Conservation (phyloP, 2,797 vertebrate species). For the Xyrichtys novacula region DNA sequence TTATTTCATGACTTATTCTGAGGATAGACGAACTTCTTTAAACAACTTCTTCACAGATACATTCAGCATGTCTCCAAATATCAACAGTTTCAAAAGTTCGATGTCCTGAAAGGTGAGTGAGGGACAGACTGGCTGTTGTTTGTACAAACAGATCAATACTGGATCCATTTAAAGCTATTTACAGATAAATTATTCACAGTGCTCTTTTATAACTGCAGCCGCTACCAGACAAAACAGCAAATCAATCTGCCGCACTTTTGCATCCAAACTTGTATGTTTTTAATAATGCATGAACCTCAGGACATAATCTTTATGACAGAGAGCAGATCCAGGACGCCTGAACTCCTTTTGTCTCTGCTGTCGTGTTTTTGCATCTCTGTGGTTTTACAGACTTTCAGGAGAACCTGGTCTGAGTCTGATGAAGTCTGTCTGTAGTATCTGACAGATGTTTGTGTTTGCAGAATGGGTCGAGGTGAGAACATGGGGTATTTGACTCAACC, state of each 20-base stretch:
- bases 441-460: conserved; percentile 52
- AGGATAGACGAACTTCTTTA: fast-evolving
- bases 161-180: conserved; percentile 85
- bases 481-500: conserved; percentile 57
- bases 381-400: not conserved
- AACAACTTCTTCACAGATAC: not conserved
- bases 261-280: conserved; percentile 5
- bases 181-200: conserved; percentile 90
- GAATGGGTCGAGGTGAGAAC: conserved; percentile 70
- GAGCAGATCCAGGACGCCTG: not conserved
- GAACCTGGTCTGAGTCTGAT: no score
- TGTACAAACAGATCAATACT: conserved; percentile 65
- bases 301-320: not conserved
- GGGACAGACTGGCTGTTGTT: conserved; percentile 28
- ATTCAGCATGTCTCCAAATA: not conserved
- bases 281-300: not conserved
- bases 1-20: not conserved
- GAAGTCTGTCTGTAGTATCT: conserved; percentile 21
- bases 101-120: not conserved
- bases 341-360: not conserved
- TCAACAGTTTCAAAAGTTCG: not conserved
- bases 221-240: not conserved
- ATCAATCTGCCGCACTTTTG: conserved; percentile 8
- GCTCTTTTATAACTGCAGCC: conserved; percentile 22
- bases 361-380: not conserved